Conservation (phyloP, 2,797 vertebrate species). For the Adelosebastes latens region DNA sequence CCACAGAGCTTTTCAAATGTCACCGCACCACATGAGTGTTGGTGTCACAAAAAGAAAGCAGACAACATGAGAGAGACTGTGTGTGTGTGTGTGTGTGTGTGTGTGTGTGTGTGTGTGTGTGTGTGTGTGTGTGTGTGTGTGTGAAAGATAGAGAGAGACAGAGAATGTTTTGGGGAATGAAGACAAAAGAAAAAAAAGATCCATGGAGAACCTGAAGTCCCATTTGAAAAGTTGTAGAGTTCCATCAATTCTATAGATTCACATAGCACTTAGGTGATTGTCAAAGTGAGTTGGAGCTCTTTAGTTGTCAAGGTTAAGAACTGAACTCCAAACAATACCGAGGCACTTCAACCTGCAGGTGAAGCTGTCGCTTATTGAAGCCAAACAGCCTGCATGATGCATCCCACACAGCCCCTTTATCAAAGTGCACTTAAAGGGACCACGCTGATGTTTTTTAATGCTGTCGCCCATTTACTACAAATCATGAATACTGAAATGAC, state of each 20-base stretch:
- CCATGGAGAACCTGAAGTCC: background rate
- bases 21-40: constrained; percentile 50
- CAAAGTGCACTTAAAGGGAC: constrained; percentile 45
- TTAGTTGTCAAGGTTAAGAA: constrained; percentile 42
- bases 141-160: background rate
- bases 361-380: constrained; percentile 28
- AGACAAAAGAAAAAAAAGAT: background rate
- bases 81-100: background rate
- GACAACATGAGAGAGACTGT: constrained; percentile 17
- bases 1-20: constrained; percentile 67
- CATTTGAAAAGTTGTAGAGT: constrained; percentile 15
- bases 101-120: background rate
- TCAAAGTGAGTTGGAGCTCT: constrained; percentile 28
- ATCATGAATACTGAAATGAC: background rate
- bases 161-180: background rate
- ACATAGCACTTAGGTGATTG: constrained; percentile 21
- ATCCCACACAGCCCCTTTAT: constrained; percentile 47
- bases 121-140: too few relatives aligned
- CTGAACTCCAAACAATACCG: constrained; percentile 40
- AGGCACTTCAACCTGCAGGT: constrained; percentile 40
- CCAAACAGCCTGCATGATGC: constrained; percentile 25
- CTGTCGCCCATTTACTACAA: constrained; percentile 18
- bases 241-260: constrained; percentile 32
- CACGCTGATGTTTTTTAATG: constrained; percentile 28
- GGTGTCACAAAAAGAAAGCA: constrained; percentile 39